These are phyloP conservation scores for Troglohyphantes excavatus DNA, from an alignment of 2,888 invertebrate species.

Conservation along the genomic window DNA sequence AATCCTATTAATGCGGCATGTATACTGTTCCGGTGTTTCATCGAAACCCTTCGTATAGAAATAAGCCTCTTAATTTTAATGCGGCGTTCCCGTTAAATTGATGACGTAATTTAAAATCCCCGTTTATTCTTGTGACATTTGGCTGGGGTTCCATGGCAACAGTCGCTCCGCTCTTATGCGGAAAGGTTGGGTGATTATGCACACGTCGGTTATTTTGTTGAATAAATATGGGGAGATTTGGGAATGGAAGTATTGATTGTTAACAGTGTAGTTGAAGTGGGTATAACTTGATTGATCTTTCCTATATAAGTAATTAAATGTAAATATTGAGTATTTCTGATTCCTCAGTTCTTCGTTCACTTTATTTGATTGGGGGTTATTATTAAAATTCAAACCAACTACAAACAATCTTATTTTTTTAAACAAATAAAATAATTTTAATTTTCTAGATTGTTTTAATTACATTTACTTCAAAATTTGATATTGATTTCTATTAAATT, in stretches of 20 bases:
- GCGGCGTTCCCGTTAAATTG: slow-evolving; percentile 50
- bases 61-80: slow-evolving; percentile 59
- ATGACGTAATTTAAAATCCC: slow-evolving; percentile 49
- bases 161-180: background rate
- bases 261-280: background rate
- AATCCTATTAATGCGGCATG: slow-evolving; percentile 41
- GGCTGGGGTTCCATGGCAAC: background rate
- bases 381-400: too few relatives aligned
- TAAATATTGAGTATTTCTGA: too few relatives aligned
- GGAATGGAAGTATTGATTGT: background rate
- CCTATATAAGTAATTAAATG: too few relatives aligned
- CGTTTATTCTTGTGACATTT: background rate
- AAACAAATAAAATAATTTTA: too few relatives aligned
- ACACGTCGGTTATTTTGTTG: background rate
- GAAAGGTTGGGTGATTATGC: background rate
- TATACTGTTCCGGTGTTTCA: slow-evolving; percentile 19
- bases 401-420: too few relatives aligned
- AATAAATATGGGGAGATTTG: background rate
- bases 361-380: too few relatives aligned
- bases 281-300: too few relatives aligned
- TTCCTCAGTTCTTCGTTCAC: too few relatives aligned
- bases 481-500: too few relatives aligned
- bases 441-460: too few relatives aligned
- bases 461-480: too few relatives aligned
- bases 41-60: slow-evolving; percentile 16